phyloP scores from a whole-genome alignment of 1,140 invertebrate genomes.

The Pseudomyrmex flavicornis region DNA sequence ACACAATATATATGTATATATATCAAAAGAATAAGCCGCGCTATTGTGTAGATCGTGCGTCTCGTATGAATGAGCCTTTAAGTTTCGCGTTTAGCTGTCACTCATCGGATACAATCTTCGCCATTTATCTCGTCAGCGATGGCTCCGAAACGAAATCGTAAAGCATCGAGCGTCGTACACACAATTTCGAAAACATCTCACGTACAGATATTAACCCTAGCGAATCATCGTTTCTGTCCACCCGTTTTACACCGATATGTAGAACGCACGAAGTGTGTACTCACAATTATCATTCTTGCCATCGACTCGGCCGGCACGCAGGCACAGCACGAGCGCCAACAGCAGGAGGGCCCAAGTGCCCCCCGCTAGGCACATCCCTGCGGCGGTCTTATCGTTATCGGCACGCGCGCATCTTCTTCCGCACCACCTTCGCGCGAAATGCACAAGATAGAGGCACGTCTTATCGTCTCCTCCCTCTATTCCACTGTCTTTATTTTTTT shows the following conservation, averaged over 20 bases:
- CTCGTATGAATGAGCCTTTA: no score
- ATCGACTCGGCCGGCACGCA: constrained; percentile 38
- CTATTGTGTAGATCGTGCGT: no score
- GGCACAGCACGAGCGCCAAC: constrained; percentile 64
- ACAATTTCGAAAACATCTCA: neutral
- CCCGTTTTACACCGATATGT: constrained; percentile 14
- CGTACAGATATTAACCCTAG: neutral
- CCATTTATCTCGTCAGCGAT: no score
- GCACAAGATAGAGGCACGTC: constrained; percentile 22
- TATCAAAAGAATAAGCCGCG: no score
- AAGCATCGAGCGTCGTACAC: no score
- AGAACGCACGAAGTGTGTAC: constrained; percentile 34
- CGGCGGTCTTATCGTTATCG: constrained; percentile 43
- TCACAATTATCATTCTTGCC: constrained; percentile 71
- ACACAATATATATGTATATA: no score
- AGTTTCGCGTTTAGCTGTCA: no score
- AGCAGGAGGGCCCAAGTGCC: constrained; percentile 56
- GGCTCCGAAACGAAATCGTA: no score
- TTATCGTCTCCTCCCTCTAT: neutral
- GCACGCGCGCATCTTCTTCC: constrained; percentile 51
- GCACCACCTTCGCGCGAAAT: constrained; percentile 30
- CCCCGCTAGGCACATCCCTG: constrained; percentile 55
- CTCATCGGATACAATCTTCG: no score
- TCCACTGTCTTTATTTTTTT: neutral
- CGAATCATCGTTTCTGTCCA: neutral